Evolutionary conservation across 2,797 vertebrate species (phyloP).

Genomic region (Halcyon badia): DNA sequence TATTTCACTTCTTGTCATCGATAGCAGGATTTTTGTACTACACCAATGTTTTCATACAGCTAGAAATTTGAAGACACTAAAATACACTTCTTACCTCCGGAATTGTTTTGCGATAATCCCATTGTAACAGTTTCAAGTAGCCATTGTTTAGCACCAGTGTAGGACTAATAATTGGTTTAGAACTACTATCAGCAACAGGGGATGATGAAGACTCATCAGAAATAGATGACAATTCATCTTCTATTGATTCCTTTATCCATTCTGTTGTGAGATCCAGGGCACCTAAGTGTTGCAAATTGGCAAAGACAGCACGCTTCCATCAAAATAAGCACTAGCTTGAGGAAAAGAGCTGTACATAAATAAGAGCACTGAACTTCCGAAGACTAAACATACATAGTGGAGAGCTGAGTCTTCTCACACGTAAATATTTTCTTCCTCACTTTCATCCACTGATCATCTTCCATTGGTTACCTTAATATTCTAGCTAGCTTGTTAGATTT

Average conservation of each 20-base stretch:
- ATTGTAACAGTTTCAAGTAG: conserved; percentile 88
- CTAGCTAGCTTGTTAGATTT: not conserved
- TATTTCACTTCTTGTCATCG: not conserved
- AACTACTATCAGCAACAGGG: conserved; percentile 72
- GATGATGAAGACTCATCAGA: conserved; percentile 69
- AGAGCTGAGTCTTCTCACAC: not conserved
- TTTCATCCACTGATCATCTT: not conserved
- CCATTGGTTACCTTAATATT: not conserved
- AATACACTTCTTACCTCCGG: conserved; percentile 86
- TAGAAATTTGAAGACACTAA: not conserved
- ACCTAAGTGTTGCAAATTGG: conserved; percentile 75
- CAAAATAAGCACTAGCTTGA: not conserved
- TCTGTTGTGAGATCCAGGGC: conserved; percentile 89
- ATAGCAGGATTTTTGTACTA: not conserved
- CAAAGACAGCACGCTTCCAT: not conserved
- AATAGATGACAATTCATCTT: conserved; percentile 82
- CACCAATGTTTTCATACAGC: not conserved
- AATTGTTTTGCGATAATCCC: conserved; percentile 86
- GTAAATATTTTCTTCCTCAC: not conserved
- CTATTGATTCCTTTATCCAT: conserved; percentile 90
- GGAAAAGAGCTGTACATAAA: not conserved
- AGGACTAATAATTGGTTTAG: conserved; percentile 83
- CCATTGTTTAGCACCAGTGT: conserved; percentile 88
- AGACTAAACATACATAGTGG: not conserved
- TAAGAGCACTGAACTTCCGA: not conserved